A percentile compares a stretch with the other conserved stretches of the same genome.
These are phyloP conservation scores for Turnix velox DNA, from an alignment of 2,113 vertebrate species.

Conservation along the genomic window DNA sequence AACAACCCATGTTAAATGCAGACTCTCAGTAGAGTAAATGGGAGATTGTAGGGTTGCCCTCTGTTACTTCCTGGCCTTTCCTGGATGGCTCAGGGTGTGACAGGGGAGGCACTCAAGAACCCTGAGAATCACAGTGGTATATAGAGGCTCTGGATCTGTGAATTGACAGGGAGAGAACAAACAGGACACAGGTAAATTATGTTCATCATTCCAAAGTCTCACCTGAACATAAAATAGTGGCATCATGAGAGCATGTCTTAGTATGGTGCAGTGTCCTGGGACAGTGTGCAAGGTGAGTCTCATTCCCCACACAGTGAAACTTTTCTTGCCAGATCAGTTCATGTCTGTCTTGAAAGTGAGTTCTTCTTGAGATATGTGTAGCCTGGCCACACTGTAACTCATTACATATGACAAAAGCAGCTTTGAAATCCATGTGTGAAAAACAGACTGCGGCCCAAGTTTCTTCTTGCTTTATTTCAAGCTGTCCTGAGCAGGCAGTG, in stretches of 20 bases:
- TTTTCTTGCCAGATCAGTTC: constrained; percentile 68
- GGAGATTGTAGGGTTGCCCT: neutral
- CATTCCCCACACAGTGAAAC: constrained; percentile 63
- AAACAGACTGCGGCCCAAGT: constrained; percentile 67
- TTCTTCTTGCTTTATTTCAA: constrained; percentile 64
- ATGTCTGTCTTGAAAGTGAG: constrained; percentile 21
- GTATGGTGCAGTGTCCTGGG: neutral
- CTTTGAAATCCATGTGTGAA: constrained; percentile 60
- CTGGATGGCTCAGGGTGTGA: neutral
- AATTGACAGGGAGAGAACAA: neutral
- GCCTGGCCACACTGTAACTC: constrained; percentile 69
- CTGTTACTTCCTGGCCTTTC: neutral
- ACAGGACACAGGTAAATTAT: neutral
- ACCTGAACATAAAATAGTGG: constrained; percentile 72
- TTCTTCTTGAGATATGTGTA: constrained; percentile 16
- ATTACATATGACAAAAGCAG: constrained; percentile 69
- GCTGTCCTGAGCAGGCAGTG: constrained; percentile 68
- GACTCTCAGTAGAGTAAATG: neutral
- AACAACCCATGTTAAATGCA: neutral
- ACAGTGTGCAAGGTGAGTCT: constrained; percentile 64
- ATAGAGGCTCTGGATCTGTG: neutral
- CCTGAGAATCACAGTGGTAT: neutral
- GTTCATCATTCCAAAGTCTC: neutral
- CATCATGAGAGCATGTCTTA: constrained; percentile 44
- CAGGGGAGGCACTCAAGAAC: neutral